Conservation (phyloP, 2,888 invertebrate genomes). For the Smittia aterrima region DNA sequence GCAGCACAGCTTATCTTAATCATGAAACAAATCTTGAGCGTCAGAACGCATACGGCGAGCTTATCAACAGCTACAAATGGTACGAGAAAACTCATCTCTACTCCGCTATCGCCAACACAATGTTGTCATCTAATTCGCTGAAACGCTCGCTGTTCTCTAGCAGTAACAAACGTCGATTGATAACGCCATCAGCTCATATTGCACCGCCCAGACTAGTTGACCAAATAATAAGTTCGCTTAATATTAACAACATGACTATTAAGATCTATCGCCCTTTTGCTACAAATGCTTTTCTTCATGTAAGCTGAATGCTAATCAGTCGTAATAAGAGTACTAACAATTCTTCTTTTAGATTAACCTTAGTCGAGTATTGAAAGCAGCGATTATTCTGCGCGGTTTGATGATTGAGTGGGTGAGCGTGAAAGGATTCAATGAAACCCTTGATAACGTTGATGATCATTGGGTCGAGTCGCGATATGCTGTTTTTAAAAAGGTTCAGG, state of each 20-base stretch:
- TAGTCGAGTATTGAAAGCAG: conserved; percentile 81
- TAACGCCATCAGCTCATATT: conserved; percentile 73
- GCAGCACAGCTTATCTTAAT: conserved; percentile 80
- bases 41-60: conserved; percentile 80
- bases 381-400: conserved; percentile 87
- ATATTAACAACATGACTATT: conserved; percentile 69
- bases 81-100: conserved; percentile 89
- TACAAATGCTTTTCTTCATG: conserved; percentile 85
- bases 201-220: conserved; percentile 71
- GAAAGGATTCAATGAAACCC: conserved; percentile 81
- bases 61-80: conserved; percentile 91
- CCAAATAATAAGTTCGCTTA: conserved; percentile 37
- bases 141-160: conserved; percentile 81
- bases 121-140: conserved; percentile 80
- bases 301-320: conserved; percentile 52
- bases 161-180: conserved; percentile 74
- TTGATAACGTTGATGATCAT: conserved; percentile 64
- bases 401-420: conserved; percentile 95
- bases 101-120: conserved; percentile 73
- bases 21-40: conserved; percentile 90
- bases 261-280: conserved; percentile 83
- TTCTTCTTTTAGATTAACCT: conserved; percentile 60
- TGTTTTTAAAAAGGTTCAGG: conserved; percentile 91
- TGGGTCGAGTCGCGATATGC: conserved; percentile 90
- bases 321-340: background rate